A percentile compares a stretch with the other conserved stretches of the same genome.
phyloP scores from a whole-genome alignment of 1,140 invertebrate species.

The Drosophila parvula region DNA sequence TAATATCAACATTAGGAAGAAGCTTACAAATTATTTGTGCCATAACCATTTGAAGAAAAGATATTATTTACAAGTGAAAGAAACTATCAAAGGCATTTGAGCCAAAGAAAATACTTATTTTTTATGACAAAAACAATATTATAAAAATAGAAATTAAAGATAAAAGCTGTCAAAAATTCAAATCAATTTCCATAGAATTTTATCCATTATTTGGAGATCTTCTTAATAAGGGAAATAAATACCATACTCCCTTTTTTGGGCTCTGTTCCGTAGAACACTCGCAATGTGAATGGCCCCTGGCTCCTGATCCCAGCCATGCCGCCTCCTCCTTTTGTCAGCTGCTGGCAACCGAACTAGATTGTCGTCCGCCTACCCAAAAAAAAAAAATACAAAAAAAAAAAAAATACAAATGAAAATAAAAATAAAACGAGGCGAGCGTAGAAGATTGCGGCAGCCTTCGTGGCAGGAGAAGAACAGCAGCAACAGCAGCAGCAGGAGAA shows the following conservation, averaged over 20 bases:
- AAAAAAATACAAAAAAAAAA: background rate
- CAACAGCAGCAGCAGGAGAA: background rate
- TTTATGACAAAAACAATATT: too few relatives aligned
- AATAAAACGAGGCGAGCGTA: conserved; percentile 1
- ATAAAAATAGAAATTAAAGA: too few relatives aligned
- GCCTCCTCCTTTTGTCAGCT: background rate
- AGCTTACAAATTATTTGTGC: too few relatives aligned
- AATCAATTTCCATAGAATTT: background rate
- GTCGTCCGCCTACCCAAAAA: conserved; percentile 49
- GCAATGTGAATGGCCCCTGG: too few relatives aligned
- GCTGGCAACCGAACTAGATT: conserved; percentile 27
- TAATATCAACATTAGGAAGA: too few relatives aligned
- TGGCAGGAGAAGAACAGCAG: conserved; percentile 8
- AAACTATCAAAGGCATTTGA: too few relatives aligned
- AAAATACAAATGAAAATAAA: background rate
- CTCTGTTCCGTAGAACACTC: background rate
- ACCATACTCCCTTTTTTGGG: background rate
- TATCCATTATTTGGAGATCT: background rate
- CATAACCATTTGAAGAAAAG: too few relatives aligned
- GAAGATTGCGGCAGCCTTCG: conserved; percentile 3
- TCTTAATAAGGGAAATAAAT: background rate
- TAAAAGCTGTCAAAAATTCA: background rate
- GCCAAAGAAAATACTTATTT: too few relatives aligned
- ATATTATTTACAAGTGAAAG: too few relatives aligned
- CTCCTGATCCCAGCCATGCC: background rate